Evolutionary conservation across 2,888 invertebrate genomes (phyloP), one percentile per base, ranked within the genome.

Genomic region (Drosophila nigricruria): DNA sequence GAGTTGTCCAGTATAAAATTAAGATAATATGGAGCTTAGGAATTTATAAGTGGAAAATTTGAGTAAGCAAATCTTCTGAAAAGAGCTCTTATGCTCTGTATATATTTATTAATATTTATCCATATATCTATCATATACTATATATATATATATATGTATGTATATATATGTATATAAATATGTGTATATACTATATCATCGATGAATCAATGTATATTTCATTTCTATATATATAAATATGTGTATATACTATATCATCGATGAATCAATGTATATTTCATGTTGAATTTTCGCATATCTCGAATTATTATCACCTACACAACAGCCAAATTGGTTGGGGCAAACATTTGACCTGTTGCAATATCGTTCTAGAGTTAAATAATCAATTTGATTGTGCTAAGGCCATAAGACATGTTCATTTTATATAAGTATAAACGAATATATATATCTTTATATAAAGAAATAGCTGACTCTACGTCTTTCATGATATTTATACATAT

Each of bases 311-410:
- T 52, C 52, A 68, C 57, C 63, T 63, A 27, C n/a, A 8, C 36
- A 42, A n/a, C 5, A 20, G 25, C 16, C 49, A 79, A 79, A 80
- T 69, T 73, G 38, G 23, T 32, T 16, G 43, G 77, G 67, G 63
- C 68, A 74, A 59, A 12, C 50, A 53, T 23, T 77, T 82, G 73
- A 77, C 77, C 77, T 42, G 16, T 1, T 56, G 10, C 25, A 14
- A 42, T 50, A 61, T 56, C 27, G 25, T 5, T 30, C n/a, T 12
- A 36, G 38, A 36, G 40, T 27, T 14, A 43, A 53, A 67, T 43
- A 77, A 60, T 45, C 34, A 47, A n/a, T 42, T 60, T 57, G 59
- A 77, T 77, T 70, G 70, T 62, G 9, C 45, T 32, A 30, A 23
- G 34, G 65, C 25, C 53, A 38, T 38, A 62, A 10, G 18, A 18